These are phyloP conservation scores for Magallana ariakensis DNA, from an alignment of 1,140 invertebrate genomes.

Conservation along the genomic window DNA sequence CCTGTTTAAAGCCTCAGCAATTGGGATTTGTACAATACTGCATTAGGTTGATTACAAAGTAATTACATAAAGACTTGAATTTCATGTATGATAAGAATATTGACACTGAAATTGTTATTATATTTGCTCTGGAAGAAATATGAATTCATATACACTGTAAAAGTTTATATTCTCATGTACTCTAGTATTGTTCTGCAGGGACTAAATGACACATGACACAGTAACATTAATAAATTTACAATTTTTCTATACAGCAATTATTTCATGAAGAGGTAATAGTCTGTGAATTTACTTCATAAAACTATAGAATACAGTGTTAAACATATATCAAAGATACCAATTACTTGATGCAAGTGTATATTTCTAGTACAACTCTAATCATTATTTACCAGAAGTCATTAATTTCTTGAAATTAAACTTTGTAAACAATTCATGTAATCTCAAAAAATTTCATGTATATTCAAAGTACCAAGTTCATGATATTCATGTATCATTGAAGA, in stretches of 20 bases:
- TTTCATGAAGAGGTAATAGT: not conserved
- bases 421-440: not conserved
- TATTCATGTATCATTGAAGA: not conserved
- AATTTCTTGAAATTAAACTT: not conserved
- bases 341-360: not conserved
- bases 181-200: not conserved
- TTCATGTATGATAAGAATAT: conserved; percentile 6
- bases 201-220: not conserved
- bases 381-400: not conserved
- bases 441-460: not conserved
- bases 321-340: not conserved
- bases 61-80: not conserved
- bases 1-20: conserved; percentile 9
- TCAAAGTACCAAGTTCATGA: not conserved
- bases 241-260: not conserved
- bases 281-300: not conserved
- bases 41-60: not conserved
- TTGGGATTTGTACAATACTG: not conserved
- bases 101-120: not conserved
- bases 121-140: not conserved
- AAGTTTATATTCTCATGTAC: not conserved
- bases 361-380: not conserved
- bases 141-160: not conserved
- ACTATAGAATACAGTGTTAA: not conserved
- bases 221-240: not conserved